Evolutionary conservation across 2,888 invertebrate genomes (phyloP).

Genomic region (Flexamia atlantica): DNA sequence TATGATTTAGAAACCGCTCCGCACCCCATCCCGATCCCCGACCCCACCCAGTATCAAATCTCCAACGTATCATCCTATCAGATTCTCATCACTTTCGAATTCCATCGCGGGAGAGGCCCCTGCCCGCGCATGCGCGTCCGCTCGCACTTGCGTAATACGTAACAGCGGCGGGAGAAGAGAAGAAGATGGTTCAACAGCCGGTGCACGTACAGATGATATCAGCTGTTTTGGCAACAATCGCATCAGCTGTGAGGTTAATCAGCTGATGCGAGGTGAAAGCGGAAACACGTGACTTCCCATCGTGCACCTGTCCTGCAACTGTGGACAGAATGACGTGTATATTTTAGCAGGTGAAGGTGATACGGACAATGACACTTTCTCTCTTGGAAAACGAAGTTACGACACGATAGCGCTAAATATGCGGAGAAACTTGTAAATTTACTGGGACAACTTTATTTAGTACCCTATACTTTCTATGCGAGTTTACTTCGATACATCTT

Average conservation of each 20-base stretch:
- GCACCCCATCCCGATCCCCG: neutral
- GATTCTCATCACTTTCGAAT: conserved; percentile 32
- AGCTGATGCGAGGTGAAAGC: conserved; percentile 31
- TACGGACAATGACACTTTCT: conserved; percentile 8
- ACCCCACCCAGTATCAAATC: neutral
- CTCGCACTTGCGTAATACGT: neutral
- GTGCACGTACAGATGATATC: conserved; percentile 37
- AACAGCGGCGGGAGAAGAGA: conserved; percentile 28
- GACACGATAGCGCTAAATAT: neutral
- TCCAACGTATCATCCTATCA: conserved; percentile 10
- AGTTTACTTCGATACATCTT: too few species aligned
- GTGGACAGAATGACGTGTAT: neutral
- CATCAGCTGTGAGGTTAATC: conserved; percentile 20
- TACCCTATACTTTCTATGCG: too few species aligned
- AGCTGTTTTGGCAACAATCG: conserved; percentile 37
- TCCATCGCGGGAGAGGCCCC: neutral
- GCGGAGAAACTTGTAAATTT: too few species aligned
- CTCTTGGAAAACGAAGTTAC: neutral
- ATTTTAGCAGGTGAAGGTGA: neutral
- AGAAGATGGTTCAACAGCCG: conserved; percentile 35
- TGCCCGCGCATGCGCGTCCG: neutral
- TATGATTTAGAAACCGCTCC: conserved; percentile 4
- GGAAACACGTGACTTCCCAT: neutral
- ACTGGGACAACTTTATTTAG: too few species aligned
- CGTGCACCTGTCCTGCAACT: neutral